Conservation (phyloP, 2,113 vertebrate species). For the Mohoua ochrocephala region DNA sequence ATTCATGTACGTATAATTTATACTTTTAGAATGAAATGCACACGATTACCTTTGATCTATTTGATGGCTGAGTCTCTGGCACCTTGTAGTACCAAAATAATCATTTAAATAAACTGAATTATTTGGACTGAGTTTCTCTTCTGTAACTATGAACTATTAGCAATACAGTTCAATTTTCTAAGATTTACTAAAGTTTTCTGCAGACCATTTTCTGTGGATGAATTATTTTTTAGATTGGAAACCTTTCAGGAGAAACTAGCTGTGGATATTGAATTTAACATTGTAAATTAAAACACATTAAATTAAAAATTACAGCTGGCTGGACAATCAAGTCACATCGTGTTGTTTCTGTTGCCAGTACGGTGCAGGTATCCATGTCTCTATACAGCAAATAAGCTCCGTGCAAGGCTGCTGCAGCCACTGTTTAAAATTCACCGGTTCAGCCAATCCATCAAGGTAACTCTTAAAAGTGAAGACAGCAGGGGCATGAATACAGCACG, state of each 20-base stretch:
- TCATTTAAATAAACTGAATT: not conserved
- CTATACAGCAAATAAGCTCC: not conserved
- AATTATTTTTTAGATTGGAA: not conserved
- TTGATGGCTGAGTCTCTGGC: not conserved
- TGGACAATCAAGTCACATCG: not conserved
- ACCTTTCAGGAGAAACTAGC: not conserved
- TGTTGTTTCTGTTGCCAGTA: not conserved
- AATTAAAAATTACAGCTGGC: not conserved
- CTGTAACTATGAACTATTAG: not conserved
- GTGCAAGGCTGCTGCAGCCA: not conserved
- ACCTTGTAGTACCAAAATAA: not conserved
- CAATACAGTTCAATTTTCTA: not conserved
- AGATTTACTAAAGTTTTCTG: not conserved
- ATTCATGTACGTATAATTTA: not conserved
- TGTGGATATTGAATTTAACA: not conserved
- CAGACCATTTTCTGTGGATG: not conserved
- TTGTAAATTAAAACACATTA: not conserved
- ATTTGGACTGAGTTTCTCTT: not conserved
- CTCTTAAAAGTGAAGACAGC: not conserved
- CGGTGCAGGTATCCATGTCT: not conserved
- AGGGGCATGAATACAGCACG: not conserved
- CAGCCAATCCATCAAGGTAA: not conserved
- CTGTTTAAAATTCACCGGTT: not conserved
- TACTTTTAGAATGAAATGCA: not conserved
- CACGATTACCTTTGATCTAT: not conserved